These are phyloP conservation scores for Carduelis carduelis DNA, from an alignment of 2,797 vertebrate genomes.

Conservation along the genomic window DNA sequence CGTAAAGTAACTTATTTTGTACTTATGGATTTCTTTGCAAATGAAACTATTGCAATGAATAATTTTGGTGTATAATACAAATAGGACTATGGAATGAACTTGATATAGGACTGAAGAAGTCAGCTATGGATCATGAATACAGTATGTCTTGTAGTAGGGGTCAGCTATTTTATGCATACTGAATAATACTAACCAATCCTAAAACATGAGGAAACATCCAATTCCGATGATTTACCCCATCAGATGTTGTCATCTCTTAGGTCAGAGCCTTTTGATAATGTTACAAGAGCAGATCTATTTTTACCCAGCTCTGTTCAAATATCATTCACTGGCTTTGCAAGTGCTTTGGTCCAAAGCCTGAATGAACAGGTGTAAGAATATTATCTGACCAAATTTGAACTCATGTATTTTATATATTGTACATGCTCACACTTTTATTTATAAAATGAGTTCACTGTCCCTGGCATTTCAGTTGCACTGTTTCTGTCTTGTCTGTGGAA, in stretches of 20 bases:
- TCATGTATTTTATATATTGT: conserved; percentile 54
- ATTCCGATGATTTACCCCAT: conserved; percentile 60
- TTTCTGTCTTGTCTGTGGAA: background rate
- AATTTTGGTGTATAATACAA: background rate
- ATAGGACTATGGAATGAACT: background rate
- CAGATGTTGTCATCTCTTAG: conserved; percentile 50
- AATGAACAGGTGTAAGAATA: conserved; percentile 73
- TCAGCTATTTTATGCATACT: conserved; percentile 56
- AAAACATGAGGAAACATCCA: conserved; percentile 71
- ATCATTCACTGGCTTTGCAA: conserved; percentile 60
- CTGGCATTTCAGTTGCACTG: background rate
- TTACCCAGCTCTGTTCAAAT: conserved; percentile 57
- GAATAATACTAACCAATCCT: conserved; percentile 54
- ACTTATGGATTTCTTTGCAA: background rate
- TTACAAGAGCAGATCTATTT: conserved; percentile 73
- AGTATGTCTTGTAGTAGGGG: background rate
- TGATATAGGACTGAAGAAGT: background rate
- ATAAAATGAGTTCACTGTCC: conserved; percentile 33
- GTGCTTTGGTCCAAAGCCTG: conserved; percentile 67
- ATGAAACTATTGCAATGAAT: background rate
- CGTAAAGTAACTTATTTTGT: background rate
- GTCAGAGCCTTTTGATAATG: conserved; percentile 57
- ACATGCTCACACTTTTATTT: conserved; percentile 43
- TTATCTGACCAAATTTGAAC: conserved; percentile 65
- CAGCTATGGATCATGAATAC: background rate